phyloP scores from a whole-genome alignment of 92 coral and sea anemone genomes.

The Epizoanthus stellaris region DNA sequence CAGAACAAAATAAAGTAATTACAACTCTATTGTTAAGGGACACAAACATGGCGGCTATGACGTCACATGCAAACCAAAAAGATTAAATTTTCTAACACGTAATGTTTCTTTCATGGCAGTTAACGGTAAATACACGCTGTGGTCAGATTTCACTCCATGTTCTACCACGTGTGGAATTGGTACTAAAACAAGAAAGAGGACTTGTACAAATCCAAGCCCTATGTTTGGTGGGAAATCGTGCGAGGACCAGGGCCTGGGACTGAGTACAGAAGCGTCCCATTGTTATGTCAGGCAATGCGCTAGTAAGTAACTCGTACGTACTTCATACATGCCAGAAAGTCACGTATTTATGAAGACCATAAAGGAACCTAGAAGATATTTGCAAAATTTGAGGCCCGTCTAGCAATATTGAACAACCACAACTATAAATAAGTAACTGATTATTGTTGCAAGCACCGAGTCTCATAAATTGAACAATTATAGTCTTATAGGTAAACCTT shows the following conservation, averaged over 20 bases:
- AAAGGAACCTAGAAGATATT: too few relatives aligned
- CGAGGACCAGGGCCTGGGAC: conserved; percentile 93
- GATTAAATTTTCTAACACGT: neutral
- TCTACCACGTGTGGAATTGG: conserved; percentile 97
- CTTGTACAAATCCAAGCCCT: conserved; percentile 84
- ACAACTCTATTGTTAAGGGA: too few relatives aligned
- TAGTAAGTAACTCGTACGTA: conserved; percentile 52
- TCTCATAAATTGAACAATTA: too few relatives aligned
- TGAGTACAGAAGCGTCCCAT: conserved; percentile 76
- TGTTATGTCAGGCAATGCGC: conserved; percentile 91
- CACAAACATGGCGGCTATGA: neutral
- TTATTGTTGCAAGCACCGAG: too few relatives aligned
- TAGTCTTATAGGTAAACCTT: too few relatives aligned
- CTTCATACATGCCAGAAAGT: neutral
- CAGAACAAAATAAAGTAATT: too few relatives aligned
- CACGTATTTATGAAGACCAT: too few relatives aligned
- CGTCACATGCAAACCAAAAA: neutral
- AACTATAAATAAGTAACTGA: too few relatives aligned
- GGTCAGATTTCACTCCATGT: conserved; percentile 92
- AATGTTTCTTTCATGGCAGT: conserved; percentile 43
- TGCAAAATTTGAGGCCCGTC: too few relatives aligned
- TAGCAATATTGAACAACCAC: too few relatives aligned
- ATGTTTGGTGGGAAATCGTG: conserved; percentile 93
- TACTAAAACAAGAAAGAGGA: conserved; percentile 82
- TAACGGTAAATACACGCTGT: conserved; percentile 86